These are phyloP conservation scores for Oscheius onirici DNA, from an alignment of 2,888 invertebrate species.

Conservation along the genomic window DNA sequence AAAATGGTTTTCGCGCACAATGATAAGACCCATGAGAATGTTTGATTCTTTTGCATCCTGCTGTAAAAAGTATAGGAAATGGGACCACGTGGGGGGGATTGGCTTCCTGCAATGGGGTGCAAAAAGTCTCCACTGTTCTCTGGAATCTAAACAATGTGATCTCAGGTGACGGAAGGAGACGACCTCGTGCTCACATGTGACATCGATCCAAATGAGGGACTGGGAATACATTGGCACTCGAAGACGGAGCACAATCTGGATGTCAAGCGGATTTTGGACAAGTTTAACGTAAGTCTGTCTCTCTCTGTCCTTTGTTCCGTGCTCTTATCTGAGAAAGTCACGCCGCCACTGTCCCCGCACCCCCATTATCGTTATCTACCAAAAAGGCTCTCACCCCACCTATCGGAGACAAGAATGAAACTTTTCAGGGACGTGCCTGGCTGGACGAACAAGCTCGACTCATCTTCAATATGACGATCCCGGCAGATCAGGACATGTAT, in stretches of 20 bases:
- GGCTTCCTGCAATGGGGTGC: background rate
- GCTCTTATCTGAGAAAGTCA: background rate
- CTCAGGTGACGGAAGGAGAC: slow-evolving; percentile 40
- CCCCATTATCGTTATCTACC: background rate
- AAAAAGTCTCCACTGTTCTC: background rate
- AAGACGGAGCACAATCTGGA: slow-evolving; percentile 29
- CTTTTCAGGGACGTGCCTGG: slow-evolving; percentile 18
- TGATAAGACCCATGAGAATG: background rate
- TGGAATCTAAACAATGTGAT: background rate
- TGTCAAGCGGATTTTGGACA: slow-evolving; percentile 31
- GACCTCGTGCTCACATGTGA: slow-evolving; percentile 45
- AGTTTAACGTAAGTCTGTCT: slow-evolving; percentile 29
- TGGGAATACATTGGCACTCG: slow-evolving; percentile 49
- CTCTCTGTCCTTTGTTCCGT: slow-evolving; percentile 33
- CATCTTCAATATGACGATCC: slow-evolving; percentile 7
- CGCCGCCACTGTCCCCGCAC: background rate
- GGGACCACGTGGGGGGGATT: background rate
- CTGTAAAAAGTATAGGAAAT: background rate
- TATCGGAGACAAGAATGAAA: background rate
- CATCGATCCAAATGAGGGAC: slow-evolving; percentile 36
- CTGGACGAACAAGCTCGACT: slow-evolving; percentile 22
- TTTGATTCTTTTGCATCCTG: background rate
- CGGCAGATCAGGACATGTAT: slow-evolving; percentile 21
- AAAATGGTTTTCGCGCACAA: too few relatives aligned
- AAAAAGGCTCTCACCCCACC: background rate